Evolutionary conservation across 92 coral and sea anemone species (phyloP).

Genomic region (Porites evermanni): DNA sequence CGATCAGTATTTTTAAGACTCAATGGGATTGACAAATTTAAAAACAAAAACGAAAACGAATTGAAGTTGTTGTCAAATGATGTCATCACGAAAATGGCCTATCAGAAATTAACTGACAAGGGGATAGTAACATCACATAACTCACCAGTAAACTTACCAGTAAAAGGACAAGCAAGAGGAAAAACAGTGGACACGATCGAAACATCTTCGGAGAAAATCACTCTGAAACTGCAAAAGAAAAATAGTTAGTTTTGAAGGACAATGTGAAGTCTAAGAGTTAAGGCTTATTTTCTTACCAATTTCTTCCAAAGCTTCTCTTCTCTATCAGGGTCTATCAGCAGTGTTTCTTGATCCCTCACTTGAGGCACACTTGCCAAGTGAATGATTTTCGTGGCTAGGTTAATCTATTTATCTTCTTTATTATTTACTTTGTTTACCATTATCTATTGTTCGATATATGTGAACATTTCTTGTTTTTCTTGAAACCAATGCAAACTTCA

Average conservation of each 20-base stretch:
- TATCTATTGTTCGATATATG: not conserved
- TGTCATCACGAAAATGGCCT: no score
- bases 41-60: no score
- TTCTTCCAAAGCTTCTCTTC: not conserved
- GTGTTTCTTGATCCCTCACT: not conserved
- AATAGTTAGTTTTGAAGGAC: not conserved
- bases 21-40: no score
- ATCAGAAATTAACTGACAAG: no score
- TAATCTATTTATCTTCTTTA: not conserved
- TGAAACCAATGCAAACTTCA: not conserved
- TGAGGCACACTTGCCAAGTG: not conserved
- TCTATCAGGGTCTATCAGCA: not conserved
- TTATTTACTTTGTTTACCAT: not conserved
- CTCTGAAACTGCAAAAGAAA: not conserved
- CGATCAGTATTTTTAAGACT: no score
- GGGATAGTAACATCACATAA: not conserved
- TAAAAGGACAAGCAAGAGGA: not conserved
- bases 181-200: not conserved
- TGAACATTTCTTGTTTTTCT: not conserved
- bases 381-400: not conserved
- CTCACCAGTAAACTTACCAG: not conserved
- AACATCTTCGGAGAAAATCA: not conserved
- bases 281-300: not conserved
- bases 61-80: no score
- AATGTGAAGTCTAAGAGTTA: not conserved